phyloP scores from a whole-genome alignment of 37 sponge, comb jelly and placozoan species.

The Hormiphora californensis region DNA sequence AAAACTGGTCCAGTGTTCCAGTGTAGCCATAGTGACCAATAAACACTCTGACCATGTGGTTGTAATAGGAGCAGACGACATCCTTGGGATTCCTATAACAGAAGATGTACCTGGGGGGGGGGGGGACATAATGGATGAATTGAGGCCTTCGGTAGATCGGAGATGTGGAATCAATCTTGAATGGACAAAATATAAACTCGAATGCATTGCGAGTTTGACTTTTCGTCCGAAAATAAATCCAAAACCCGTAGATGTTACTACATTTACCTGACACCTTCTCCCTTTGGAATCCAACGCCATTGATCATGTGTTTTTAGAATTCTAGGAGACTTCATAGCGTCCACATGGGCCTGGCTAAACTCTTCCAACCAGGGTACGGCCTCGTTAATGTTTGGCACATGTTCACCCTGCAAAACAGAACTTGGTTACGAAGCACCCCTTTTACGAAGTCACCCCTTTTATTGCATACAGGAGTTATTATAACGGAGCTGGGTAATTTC shows the following conservation, averaged over 20 bases:
- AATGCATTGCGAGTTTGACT: too few species aligned
- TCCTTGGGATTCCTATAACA: conserved; percentile 56
- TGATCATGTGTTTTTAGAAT: conserved; percentile 30
- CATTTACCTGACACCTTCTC: not conserved
- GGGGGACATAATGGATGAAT: too few species aligned
- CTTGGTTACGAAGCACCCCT: too few species aligned
- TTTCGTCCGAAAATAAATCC: too few species aligned
- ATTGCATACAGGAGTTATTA: too few species aligned
- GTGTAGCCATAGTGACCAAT: not conserved
- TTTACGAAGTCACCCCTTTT: too few species aligned
- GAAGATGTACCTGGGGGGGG: conserved; percentile 55
- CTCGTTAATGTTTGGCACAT: conserved; percentile 28
- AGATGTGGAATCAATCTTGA: too few species aligned
- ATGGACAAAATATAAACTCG: too few species aligned
- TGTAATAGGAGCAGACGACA: conserved; percentile 42
- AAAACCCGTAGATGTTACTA: too few species aligned
- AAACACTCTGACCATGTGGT: conserved; percentile 28
- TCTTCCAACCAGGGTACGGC: conserved; percentile 41
- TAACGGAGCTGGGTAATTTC: too few species aligned
- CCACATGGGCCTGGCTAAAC: not conserved
- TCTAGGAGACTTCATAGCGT: conserved; percentile 4
- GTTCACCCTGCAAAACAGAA: not conserved
- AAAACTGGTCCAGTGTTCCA: not conserved
- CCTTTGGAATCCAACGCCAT: conserved; percentile 43
- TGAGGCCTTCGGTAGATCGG: too few species aligned